Evolutionary conservation across 2,888 invertebrate species (phyloP).

Genomic region (Drosophila sordidula): DNA sequence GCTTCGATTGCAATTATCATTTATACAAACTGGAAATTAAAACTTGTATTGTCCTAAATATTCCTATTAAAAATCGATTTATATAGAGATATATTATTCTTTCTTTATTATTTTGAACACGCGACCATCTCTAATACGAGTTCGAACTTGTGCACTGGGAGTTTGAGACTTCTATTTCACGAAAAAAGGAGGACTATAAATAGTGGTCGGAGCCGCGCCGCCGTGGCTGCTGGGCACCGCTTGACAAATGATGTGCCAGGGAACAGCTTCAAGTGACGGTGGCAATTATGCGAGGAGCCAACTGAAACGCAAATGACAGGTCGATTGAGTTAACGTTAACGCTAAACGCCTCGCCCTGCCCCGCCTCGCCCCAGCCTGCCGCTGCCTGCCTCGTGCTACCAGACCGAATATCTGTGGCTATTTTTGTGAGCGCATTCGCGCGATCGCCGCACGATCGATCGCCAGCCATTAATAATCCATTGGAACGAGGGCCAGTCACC

Average conservation of each 20-base stretch:
- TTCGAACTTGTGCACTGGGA: constrained; percentile 10
- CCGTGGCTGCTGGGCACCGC: constrained; percentile 42
- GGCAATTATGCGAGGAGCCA: constrained; percentile 82
- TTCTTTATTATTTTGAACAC: too few species aligned
- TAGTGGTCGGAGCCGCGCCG: constrained; percentile 37
- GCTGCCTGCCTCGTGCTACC: constrained; percentile 23
- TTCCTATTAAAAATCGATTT: too few species aligned
- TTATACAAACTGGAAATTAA: too few species aligned
- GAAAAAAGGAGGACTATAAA: constrained; percentile 48
- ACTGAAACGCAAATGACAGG: constrained; percentile 82
- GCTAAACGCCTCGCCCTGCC: constrained; percentile 74
- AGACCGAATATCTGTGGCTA: constrained; percentile 60
- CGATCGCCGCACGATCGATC: constrained; percentile 77
- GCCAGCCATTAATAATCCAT: constrained; percentile 82
- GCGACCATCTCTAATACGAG: constrained; percentile 19
- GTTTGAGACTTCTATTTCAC: constrained; percentile 25
- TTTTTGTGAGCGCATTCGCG: constrained; percentile 60
- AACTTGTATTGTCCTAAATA: too few species aligned
- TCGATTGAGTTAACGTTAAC: constrained; percentile 84
- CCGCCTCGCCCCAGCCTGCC: constrained; percentile 31
- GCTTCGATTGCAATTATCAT: too few species aligned
- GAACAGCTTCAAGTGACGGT: constrained; percentile 82
- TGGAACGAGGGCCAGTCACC: constrained; percentile 52
- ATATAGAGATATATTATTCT: too few species aligned
- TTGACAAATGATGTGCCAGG: constrained; percentile 84